Conservation (phyloP, 2,797 vertebrate genomes). For the Phoxinus dragarum region DNA sequence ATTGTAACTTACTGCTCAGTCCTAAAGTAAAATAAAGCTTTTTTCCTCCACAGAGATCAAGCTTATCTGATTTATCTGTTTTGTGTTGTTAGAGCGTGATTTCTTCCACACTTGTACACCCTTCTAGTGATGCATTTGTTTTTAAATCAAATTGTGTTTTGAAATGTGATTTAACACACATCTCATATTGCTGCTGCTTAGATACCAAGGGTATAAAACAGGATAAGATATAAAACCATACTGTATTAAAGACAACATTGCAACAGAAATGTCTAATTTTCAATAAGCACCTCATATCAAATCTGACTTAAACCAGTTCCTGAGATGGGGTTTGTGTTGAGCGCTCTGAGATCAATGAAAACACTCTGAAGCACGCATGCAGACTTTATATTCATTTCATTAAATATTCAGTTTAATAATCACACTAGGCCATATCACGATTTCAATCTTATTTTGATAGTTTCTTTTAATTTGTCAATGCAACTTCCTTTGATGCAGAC, state of each 20-base stretch:
- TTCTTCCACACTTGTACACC: background rate
- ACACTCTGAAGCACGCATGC: background rate
- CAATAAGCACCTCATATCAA: background rate
- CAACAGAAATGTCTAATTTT: background rate
- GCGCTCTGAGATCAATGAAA: background rate
- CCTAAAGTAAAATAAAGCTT: background rate
- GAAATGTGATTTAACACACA: background rate
- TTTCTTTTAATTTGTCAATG: background rate
- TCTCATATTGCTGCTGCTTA: background rate
- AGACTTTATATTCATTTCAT: background rate
- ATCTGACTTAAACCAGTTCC: background rate
- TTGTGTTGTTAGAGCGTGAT: background rate
- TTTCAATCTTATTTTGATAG: background rate
- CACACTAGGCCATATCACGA: background rate
- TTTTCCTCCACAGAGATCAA: background rate
- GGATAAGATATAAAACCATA: background rate
- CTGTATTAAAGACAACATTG: background rate
- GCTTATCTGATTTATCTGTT: background rate
- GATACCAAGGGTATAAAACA: background rate
- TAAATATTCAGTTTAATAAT: conserved; percentile 11
- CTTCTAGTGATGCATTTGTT: background rate
- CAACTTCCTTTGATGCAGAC: background rate
- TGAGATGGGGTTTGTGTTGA: background rate
- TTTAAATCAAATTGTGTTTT: background rate
- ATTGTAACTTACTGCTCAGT: background rate